Percentiles rank a stretch among this genome's conserved stretches.
Conservation (phyloP, 37 sponge, comb jelly and placozoan genomes). For the Agelas oroides region DNA sequence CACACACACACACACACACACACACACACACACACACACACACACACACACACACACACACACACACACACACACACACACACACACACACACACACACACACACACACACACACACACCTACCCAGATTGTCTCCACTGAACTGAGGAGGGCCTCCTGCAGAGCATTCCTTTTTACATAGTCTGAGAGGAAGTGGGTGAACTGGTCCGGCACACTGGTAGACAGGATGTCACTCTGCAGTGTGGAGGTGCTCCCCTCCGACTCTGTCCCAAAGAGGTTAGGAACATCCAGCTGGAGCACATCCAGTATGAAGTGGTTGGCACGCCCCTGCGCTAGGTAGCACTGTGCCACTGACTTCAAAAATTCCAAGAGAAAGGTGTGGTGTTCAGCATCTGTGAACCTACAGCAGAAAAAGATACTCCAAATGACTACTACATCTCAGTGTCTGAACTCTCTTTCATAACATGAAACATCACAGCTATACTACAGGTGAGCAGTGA, state of each 20-base stretch:
- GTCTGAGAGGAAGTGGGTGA: conserved; percentile 36
- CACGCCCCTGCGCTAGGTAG: conserved; percentile 30
- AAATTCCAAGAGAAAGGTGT: conserved; percentile 57
- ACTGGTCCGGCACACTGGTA: conserved; percentile 26
- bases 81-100: no score
- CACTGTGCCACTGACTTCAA: conserved; percentile 30
- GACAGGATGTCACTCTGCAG: conserved; percentile 40
- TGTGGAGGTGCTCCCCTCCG: conserved; percentile 26
- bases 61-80: no score
- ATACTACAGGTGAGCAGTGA: no score
- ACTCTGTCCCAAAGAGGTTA: conserved; percentile 41
- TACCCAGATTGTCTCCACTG: conserved; percentile 52
- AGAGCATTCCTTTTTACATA: conserved; percentile 49
- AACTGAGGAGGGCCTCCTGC: conserved; percentile 4
- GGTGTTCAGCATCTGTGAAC: conserved; percentile 45
- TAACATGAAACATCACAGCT: no score
- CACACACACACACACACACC: neutral
- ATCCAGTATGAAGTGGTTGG: conserved; percentile 53
- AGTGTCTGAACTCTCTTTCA: no score
- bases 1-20: no score
- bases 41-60: no score
- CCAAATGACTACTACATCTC: neutral
- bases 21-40: no score
- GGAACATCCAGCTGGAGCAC: conserved; percentile 39
- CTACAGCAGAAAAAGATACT: conserved; percentile 5